Evolutionary conservation across 1,140 invertebrate genomes (phyloP).

Genomic region (Orchesella cincta): DNA sequence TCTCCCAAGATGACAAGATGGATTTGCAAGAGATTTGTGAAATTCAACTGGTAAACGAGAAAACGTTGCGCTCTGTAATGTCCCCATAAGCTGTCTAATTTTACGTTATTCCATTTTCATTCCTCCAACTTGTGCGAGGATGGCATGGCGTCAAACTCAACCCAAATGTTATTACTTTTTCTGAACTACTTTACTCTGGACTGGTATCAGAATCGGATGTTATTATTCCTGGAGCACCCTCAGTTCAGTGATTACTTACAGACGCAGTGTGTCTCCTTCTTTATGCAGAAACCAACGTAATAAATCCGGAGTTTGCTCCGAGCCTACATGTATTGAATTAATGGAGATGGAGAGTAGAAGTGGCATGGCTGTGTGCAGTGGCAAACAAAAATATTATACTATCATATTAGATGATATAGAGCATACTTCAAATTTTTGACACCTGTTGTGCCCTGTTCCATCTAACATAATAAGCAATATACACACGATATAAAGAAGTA

Average conservation of each 20-base stretch:
- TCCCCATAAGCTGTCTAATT: slow-evolving; percentile 13
- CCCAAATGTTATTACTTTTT: slow-evolving; percentile 4
- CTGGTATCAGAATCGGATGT: neutral
- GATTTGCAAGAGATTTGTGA: slow-evolving; percentile 11
- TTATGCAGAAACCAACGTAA: neutral
- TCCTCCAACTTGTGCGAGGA: too few species aligned
- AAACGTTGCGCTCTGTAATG: neutral
- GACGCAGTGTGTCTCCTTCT: neutral
- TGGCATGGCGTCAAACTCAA: neutral
- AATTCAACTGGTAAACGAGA: slow-evolving; percentile 9
- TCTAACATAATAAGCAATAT: too few species aligned
- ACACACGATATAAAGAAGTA: too few species aligned
- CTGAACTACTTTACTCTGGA: neutral
- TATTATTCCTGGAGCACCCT: neutral
- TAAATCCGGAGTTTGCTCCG: neutral
- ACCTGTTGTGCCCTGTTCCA: too few species aligned
- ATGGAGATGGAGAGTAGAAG: too few species aligned
- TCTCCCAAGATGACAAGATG: slow-evolving; percentile 6
- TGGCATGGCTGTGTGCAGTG: too few species aligned
- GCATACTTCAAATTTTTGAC: too few species aligned
- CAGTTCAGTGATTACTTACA: neutral
- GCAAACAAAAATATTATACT: too few species aligned
- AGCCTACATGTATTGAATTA: slow-evolving; percentile 7
- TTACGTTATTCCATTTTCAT: neutral
- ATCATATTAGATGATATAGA: too few species aligned